A percentile compares a stretch with the other conserved stretches of the same genome.
These are phyloP conservation scores for Pipistrellus pipistrellus DNA, from an alignment of 2,797 vertebrate genomes.

Conservation along the genomic window DNA sequence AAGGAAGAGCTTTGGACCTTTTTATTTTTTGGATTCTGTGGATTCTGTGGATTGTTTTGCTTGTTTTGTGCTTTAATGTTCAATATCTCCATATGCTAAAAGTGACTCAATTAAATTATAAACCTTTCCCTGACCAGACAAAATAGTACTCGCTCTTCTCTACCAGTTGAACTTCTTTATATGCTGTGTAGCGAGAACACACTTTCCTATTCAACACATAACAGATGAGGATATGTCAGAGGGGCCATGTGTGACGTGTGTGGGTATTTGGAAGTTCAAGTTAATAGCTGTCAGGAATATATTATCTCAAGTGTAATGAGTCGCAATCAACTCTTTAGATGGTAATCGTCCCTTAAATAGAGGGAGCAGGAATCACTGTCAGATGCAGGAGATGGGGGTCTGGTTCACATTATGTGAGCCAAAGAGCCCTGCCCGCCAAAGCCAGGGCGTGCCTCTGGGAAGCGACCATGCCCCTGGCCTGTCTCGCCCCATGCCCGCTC, in stretches of 20 bases:
- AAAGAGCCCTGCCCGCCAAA: not conserved
- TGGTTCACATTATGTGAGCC: constrained; percentile 29
- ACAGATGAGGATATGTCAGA: not conserved
- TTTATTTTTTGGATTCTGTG: not conserved
- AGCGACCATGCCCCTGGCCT: not conserved
- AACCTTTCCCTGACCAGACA: not conserved
- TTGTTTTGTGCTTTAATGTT: constrained; percentile 50
- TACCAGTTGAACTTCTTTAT: not conserved
- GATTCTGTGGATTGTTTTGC: not conserved
- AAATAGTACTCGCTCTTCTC: fast-evolving
- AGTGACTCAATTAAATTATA: not conserved
- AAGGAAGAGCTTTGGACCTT: not conserved
- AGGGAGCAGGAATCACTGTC: not conserved
- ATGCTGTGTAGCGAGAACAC: not conserved
- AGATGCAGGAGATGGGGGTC: constrained; percentile 7
- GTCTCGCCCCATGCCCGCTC: not conserved
- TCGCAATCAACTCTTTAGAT: constrained; percentile 24
- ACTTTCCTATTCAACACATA: not conserved
- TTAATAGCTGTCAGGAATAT: constrained; percentile 69
- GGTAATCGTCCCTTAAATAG: constrained; percentile 70
- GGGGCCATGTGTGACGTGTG: constrained; percentile 40
- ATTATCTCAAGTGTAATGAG: constrained; percentile 56
- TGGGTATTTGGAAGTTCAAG: constrained; percentile 67
- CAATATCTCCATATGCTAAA: not conserved
- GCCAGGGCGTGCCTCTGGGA: not conserved